Evolutionary conservation across 2,888 invertebrate genomes (phyloP), one percentile per base, ranked within the genome.

Genomic region (Lasioglossum pauxillum): DNA sequence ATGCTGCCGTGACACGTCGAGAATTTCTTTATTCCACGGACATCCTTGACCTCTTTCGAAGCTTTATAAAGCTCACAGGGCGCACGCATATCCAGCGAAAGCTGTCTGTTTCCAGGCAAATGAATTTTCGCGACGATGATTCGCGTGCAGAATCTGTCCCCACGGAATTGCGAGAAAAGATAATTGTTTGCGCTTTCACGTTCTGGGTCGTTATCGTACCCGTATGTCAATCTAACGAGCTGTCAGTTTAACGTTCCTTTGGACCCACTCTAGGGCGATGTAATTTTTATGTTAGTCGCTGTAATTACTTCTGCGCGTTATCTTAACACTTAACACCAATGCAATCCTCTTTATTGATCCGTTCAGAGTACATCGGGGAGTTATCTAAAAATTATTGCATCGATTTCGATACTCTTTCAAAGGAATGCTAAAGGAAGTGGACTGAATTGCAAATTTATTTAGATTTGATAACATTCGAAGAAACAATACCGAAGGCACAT

Each of bases 31-130:
- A 27, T 46, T 69, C 64, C 5, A 5, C 35, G 10, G 19, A 27
- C 60, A 60, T 77, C 83, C 76, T 83, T 84, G 83, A 83, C 83
- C 83, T 23, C 64, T 41, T 84, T 83, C 1, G 41, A 71, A 41
- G 41, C 71, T 71, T 71, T 71, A 41, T 41, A n/a, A 71, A 41
- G 23, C 71, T 44, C 23, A 8, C 64, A 31, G 19, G 10, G 19
- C 14, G 41, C 31, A 71, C 60, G 72, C 78, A n/a, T 72, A 23
- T 44, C 60, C 16, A 46, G 3, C 72, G 64, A 64, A 49, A n/a
- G 74, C 69, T n/a, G 69, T 38, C 69, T 4, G n/a, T 16, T 49
- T 57, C 35, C 44, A 41, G 44, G 27, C 49, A n/a, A 49, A 78
- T 74, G 67, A 67, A 67, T 82, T n/a, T 23, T 38, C n/a, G 35